phyloP scores from a whole-genome alignment of 2,888 invertebrate genomes.

The Hoplodrina blanda region DNA sequence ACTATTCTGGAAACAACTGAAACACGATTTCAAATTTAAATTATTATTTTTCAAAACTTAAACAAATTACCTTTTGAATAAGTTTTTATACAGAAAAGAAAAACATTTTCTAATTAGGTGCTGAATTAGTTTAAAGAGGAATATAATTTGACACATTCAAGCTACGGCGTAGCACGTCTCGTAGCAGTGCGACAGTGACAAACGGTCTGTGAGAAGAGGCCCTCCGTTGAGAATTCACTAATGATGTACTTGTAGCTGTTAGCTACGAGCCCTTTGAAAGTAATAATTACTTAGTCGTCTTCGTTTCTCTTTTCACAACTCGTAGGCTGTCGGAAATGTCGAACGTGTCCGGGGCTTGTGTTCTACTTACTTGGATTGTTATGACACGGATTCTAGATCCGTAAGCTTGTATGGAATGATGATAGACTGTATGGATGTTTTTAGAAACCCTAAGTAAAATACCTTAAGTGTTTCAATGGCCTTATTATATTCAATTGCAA shows the following conservation, averaged over 20 bases:
- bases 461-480: too few relatives aligned
- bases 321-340: slow-evolving; percentile 35
- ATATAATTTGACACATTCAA: slow-evolving; percentile 48
- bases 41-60: slow-evolving; percentile 7
- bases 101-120: slow-evolving; percentile 33
- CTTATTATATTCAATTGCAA: too few relatives aligned
- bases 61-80: slow-evolving; percentile 7
- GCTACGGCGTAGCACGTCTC: slow-evolving; percentile 46
- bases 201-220: slow-evolving; percentile 40
- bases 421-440: too few relatives aligned
- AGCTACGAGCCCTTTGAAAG: slow-evolving; percentile 37
- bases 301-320: slow-evolving; percentile 50
- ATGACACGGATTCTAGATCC: not conserved
- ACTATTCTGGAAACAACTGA: not conserved
- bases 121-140: slow-evolving; percentile 33
- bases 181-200: slow-evolving; percentile 54
- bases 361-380: slow-evolving; percentile 21
- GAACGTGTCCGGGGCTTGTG: slow-evolving; percentile 39
- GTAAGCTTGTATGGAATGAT: not conserved
- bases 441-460: too few relatives aligned
- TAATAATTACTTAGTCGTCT: slow-evolving; percentile 56
- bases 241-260: slow-evolving; percentile 55
- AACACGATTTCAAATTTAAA: slow-evolving; percentile 15
- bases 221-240: slow-evolving; percentile 51
- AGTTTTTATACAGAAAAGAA: not conserved